phyloP scores from a whole-genome alignment of 2,113 vertebrate genomes.

The Pelecanoides urinatrix region DNA sequence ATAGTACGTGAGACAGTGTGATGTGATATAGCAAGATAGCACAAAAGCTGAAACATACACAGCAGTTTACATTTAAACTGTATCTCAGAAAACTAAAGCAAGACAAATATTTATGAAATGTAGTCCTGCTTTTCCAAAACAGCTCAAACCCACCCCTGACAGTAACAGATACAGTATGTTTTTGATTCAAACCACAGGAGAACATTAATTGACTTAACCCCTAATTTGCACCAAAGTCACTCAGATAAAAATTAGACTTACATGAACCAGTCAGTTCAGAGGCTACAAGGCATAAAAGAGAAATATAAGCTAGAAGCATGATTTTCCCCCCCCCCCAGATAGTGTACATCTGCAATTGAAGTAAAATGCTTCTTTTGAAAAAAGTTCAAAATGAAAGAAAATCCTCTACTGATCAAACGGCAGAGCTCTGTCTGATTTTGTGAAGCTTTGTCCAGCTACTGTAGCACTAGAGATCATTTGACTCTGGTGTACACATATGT shows the following conservation, averaged over 20 bases:
- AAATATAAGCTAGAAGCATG: neutral
- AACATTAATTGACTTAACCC: neutral
- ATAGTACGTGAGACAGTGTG: slow-evolving; percentile 15
- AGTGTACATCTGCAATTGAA: neutral
- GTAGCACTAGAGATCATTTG: neutral
- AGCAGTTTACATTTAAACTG: slow-evolving; percentile 2
- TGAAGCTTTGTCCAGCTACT: neutral
- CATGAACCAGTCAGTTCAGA: neutral
- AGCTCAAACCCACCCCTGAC: neutral
- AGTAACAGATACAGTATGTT: neutral
- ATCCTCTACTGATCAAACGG: neutral
- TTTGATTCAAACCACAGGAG: neutral
- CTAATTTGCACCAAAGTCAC: neutral
- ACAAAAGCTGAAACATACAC: neutral
- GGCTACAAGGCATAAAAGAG: neutral
- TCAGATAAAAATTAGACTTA: neutral
- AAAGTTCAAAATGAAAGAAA: neutral
- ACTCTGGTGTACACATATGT: neutral
- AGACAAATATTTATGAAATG: slow-evolving; percentile 48
- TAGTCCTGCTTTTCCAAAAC: neutral
- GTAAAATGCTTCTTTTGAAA: neutral
- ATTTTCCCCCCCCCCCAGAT: neutral
- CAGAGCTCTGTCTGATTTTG: neutral
- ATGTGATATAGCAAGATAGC: slow-evolving; percentile 12
- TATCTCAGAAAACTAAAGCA: slow-evolving; percentile 45